Evolutionary conservation across 2,797 vertebrate species (phyloP).

Genomic region (Amphiprion clarkii): DNA sequence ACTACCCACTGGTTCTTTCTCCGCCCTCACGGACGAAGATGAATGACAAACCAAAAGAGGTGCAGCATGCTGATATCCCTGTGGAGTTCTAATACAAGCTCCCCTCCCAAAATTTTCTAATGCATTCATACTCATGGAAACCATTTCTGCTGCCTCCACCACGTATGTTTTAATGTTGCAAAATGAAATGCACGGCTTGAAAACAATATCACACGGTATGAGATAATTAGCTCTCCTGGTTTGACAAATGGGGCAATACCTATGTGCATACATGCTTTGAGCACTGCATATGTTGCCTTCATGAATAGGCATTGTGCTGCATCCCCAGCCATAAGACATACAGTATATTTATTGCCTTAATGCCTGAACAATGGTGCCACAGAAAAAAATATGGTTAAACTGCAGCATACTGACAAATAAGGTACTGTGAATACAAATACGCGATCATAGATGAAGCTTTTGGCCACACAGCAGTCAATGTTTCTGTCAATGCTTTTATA

Average conservation of each 20-base stretch:
- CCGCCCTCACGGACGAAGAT: constrained; percentile 78
- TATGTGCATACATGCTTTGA: constrained; percentile 98
- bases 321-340: constrained; percentile 88
- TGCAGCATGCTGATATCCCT: constrained; percentile 90
- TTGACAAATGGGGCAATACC: constrained; percentile 99
- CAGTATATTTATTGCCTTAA: constrained; percentile 85
- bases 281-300: constrained; percentile 90
- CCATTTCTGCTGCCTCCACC: constrained; percentile 93
- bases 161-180: constrained; percentile 96
- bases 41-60: constrained; percentile 91
- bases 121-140: constrained; percentile 99
- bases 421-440: constrained; percentile 39
- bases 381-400: constrained; percentile 53
- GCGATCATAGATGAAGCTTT: constrained; percentile 38
- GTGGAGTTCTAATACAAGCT: constrained; percentile 94
- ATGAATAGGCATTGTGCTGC: constrained; percentile 88
- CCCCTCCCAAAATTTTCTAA: constrained; percentile 97
- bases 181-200: constrained; percentile 94
- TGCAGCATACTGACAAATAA: constrained; percentile 51
- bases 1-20: constrained; percentile 92
- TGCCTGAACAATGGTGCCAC: constrained; percentile 51
- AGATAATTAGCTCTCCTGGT: constrained; percentile 97
- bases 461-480: constrained; percentile 35
- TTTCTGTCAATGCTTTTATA: constrained; percentile 34
- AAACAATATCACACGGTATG: constrained; percentile 92